Conservation (phyloP, 2,113 vertebrate species). For the Leucosticte australis region DNA sequence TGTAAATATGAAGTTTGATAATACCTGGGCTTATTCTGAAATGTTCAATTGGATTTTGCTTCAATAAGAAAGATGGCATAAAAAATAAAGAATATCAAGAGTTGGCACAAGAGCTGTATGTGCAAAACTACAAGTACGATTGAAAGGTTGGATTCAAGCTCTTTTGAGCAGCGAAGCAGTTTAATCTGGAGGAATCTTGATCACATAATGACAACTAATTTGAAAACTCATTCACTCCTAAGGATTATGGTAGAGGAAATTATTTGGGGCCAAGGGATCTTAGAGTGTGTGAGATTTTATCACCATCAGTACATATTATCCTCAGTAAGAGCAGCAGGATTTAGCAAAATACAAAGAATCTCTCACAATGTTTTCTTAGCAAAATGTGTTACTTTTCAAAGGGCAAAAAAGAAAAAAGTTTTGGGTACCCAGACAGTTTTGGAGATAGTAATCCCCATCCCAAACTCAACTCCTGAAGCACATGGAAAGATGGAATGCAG, state of each 20-base stretch:
- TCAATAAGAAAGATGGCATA: background rate
- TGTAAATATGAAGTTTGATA: background rate
- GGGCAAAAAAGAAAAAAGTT: background rate
- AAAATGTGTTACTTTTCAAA: background rate
- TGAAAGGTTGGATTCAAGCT: background rate
- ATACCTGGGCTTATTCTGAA: background rate
- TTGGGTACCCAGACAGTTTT: background rate
- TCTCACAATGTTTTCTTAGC: background rate
- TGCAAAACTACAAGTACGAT: background rate
- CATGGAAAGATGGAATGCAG: background rate
- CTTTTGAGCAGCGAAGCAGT: background rate
- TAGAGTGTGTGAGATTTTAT: conserved; percentile 5
- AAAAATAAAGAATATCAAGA: background rate
- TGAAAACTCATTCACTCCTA: background rate
- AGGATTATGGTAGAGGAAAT: background rate
- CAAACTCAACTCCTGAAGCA: background rate
- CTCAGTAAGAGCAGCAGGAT: background rate
- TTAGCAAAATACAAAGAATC: background rate
- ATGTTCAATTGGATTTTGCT: background rate
- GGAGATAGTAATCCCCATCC: background rate
- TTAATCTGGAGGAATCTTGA: background rate
- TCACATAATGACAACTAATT: background rate
- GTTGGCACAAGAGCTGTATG: background rate
- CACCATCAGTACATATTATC: background rate
- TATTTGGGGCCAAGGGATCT: background rate